Evolutionary conservation across 2,888 invertebrate species (phyloP).

Genomic region (Frankliniella fusca): DNA sequence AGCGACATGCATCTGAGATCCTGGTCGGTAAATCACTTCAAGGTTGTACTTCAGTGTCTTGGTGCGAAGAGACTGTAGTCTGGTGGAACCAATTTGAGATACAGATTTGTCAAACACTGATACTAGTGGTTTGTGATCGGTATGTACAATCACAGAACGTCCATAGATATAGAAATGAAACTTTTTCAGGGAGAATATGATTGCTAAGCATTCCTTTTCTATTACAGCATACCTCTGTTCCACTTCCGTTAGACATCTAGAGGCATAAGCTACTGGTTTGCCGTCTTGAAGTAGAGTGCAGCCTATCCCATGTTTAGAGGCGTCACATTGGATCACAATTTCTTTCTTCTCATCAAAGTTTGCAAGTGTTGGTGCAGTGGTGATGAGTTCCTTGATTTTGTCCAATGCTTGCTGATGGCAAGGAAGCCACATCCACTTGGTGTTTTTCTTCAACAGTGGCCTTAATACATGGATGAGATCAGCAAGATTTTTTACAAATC

Average conservation of each 20-base stretch:
- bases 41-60: no score
- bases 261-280: conserved; percentile 44
- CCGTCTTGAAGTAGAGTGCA: conserved; percentile 36
- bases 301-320: conserved; percentile 41
- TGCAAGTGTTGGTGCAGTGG: conserved; percentile 38
- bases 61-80: conserved; percentile 38
- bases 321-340: conserved; percentile 41
- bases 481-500: conserved; percentile 41
- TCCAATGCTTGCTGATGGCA: conserved; percentile 39
- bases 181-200: conserved; percentile 42
- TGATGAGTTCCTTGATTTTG: conserved; percentile 37
- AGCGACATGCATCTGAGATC: no score
- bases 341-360: conserved; percentile 41
- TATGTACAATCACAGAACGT: conserved; percentile 42
- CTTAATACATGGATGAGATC: conserved; percentile 37
- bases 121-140: conserved; percentile 43
- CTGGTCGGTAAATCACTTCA: no score
- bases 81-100: conserved; percentile 36
- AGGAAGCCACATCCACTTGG: conserved; percentile 40
- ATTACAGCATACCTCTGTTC: conserved; percentile 43
- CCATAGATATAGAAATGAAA: conserved; percentile 44
- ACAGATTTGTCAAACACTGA: conserved; percentile 41
- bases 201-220: conserved; percentile 44
- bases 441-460: conserved; percentile 40
- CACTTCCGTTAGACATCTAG: conserved; percentile 40